phyloP scores from a whole-genome alignment of 2,113 vertebrate genomes.

The Seriola dumerili region DNA sequence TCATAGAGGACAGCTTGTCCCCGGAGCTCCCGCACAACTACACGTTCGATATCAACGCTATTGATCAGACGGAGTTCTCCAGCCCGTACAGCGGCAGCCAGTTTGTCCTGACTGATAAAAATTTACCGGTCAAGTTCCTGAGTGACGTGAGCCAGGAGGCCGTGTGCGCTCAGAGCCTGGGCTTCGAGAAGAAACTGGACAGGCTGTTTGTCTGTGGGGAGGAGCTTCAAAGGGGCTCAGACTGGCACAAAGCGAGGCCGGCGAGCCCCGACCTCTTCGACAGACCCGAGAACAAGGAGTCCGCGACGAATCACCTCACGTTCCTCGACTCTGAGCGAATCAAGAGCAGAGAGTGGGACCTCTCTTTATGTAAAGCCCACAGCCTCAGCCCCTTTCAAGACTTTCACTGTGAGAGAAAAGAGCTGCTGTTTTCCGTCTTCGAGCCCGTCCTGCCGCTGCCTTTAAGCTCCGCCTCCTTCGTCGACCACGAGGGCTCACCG shows the following conservation, averaged over 20 bases:
- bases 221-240: constrained; percentile 79
- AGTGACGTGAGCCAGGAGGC: constrained; percentile 94
- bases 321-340: constrained; percentile 84
- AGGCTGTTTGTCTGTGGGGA: constrained; percentile 72
- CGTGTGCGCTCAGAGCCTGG: constrained; percentile 79
- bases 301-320: constrained; percentile 80
- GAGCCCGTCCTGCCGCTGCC: constrained; percentile 86
- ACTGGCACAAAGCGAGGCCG: constrained; percentile 80
- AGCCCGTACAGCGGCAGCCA: constrained; percentile 94
- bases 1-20: constrained; percentile 95
- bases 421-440: constrained; percentile 83
- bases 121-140: constrained; percentile 94
- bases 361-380: constrained; percentile 83
- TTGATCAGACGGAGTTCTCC: constrained; percentile 94
- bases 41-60: constrained; percentile 95
- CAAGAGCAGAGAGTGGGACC: constrained; percentile 86
- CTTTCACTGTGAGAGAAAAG: constrained; percentile 92
- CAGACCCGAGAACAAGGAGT: constrained; percentile 85
- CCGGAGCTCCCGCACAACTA: constrained; percentile 94
- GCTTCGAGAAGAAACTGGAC: constrained; percentile 63
- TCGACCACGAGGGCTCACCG: constrained; percentile 89
- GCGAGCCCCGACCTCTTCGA: constrained; percentile 92
- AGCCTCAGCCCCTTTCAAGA: constrained; percentile 91
- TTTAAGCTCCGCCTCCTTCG: constrained; percentile 88
- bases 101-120: constrained; percentile 96